Evolutionary conservation across 2,797 vertebrate genomes (phyloP), one percentile per base, ranked within the genome.

Genomic region (Sphenodon punctatus): DNA sequence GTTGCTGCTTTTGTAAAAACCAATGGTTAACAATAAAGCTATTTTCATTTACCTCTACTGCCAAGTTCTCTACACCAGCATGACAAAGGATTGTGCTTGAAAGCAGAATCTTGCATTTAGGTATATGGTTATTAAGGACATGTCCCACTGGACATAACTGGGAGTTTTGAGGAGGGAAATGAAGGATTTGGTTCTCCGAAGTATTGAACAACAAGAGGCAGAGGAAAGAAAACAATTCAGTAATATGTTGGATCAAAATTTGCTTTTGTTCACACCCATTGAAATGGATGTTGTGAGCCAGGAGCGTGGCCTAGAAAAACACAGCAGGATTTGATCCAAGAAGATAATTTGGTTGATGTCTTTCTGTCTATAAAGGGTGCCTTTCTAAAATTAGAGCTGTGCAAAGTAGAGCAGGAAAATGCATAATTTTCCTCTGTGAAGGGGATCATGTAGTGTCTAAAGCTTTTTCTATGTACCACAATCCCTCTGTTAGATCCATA

Each of bases 401-500:
- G 2, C 32, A 17, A 51, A 61, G 65, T 32, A 34, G 69, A 36
- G n/a, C n/a, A 12, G 2, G 1, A 38, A 38, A 53, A 14, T 10
- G 42, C 7, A 48, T 69, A 2, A 3, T 65, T 56, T 20, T 45
- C 61, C 15, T 42, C 75, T 63, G 38, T 30, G 17, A 34, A n/a
- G n/a, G n/a, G n/a, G n/a, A n/a, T n/a, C n/a, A n/a, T n/a, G n/a
- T n/a, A n/a, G n/a, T n/a, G n/a, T n/a, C n/a, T n/a, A n/a, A n/a
- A n/a, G n/a, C n/a, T n/a, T 30, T 34, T 56, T 17, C 10, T 10
- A 34, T 34, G 38, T 78, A 19, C 1, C 55, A 59, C 41, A 42
- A 74, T 56, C 36, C 3, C 7, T 20, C 16, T 0, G 0, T 27
- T 67, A 3, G 1, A 65, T 75, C 25, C 16, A 8, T 32, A 49